Evolutionary conservation across 2,888 invertebrate genomes (phyloP).

Genomic region (Cancer borealis): DNA sequence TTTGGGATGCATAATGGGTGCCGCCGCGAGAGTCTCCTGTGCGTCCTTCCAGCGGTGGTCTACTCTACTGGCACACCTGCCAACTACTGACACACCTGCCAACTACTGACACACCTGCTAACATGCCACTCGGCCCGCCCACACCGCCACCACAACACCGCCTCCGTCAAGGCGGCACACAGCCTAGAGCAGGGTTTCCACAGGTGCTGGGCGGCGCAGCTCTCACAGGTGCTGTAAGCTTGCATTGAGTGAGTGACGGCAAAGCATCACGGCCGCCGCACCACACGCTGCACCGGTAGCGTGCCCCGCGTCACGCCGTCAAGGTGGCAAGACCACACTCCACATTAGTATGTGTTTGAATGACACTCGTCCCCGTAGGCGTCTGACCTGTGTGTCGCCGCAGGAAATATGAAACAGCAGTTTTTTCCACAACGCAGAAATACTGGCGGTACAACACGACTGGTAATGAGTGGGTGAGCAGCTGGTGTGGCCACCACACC

Average conservation of each 20-base stretch:
- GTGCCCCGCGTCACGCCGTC: not conserved
- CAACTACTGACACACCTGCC: slow-evolving; percentile 54
- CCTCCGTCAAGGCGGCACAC: not conserved
- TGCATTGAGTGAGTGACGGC: not conserved
- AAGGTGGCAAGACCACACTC: not conserved
- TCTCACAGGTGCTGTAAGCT: not conserved
- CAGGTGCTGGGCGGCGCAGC: not conserved
- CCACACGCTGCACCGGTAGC: not conserved
- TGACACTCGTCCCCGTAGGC: not conserved
- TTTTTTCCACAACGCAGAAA: not conserved
- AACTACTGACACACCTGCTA: slow-evolving; percentile 36
- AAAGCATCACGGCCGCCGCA: not conserved
- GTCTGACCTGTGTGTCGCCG: slow-evolving; percentile 27
- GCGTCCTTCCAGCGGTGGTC: slow-evolving; percentile 52
- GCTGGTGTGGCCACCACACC: not conserved
- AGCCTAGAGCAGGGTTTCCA: not conserved
- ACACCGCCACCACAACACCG: not conserved
- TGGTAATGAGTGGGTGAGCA: not conserved
- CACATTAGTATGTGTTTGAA: not conserved
- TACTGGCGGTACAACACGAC: not conserved
- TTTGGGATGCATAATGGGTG: not conserved
- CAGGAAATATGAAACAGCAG: not conserved
- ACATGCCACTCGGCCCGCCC: not conserved
- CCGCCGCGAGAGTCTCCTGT: slow-evolving; percentile 42
- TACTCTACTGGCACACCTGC: slow-evolving; percentile 58